phyloP scores from a whole-genome alignment of 2,113 vertebrate genomes.

The Alethe castanea region DNA sequence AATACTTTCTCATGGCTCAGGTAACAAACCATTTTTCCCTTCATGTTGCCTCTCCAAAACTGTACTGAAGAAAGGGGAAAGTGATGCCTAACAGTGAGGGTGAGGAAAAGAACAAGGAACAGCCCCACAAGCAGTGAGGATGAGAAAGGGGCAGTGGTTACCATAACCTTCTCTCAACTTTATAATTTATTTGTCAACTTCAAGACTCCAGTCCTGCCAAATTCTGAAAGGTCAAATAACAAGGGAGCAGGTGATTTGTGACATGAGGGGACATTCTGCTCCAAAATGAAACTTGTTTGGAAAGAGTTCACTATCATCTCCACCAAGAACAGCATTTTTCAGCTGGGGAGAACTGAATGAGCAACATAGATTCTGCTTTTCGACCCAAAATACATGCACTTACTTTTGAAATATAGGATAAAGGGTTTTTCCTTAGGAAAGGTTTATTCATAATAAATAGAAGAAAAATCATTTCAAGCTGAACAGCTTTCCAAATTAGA shows the following conservation, averaged over 20 bases:
- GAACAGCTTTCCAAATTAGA: conserved; percentile 10
- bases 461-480: background rate
- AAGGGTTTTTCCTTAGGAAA: background rate
- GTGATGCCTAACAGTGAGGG: background rate
- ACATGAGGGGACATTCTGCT: background rate
- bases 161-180: background rate
- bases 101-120: background rate
- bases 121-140: accelerated
- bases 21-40: no score
- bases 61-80: background rate
- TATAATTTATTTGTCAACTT: background rate
- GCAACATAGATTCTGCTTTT: background rate
- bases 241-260: background rate
- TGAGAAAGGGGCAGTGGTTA: background rate
- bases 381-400: background rate
- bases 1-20: background rate
- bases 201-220: background rate
- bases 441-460: conserved; percentile 6
- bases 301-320: background rate
- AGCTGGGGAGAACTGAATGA: background rate
- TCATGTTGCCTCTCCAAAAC: background rate
- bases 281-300: background rate
- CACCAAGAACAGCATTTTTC: background rate
- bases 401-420: background rate
- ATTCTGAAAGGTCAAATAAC: background rate